Evolutionary conservation across 1,140 invertebrate species (phyloP).

Genomic region (Planococcus citri): DNA sequence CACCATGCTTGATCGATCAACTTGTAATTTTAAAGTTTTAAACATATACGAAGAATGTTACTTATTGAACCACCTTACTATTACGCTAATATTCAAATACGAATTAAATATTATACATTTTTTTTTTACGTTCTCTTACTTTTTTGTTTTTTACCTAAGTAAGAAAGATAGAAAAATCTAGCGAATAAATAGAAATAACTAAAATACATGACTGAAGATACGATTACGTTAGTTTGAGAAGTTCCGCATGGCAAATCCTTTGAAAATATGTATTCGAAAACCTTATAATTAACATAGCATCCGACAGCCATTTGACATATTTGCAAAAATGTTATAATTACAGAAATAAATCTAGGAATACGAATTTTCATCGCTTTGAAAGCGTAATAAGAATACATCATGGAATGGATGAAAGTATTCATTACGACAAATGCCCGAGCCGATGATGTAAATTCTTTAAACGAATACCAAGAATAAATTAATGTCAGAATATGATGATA

Average conservation of each 20-base stretch:
- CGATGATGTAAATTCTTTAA: constrained; percentile 90
- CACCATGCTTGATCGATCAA: too few relatives aligned
- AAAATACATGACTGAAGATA: constrained; percentile 88
- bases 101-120: too few relatives aligned
- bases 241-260: constrained; percentile 63
- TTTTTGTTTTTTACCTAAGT: constrained; percentile 39
- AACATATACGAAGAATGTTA: too few relatives aligned
- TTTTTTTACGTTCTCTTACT: too few relatives aligned
- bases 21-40: too few relatives aligned
- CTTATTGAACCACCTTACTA: too few relatives aligned
- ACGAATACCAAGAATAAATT: constrained; percentile 94
- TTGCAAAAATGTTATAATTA: constrained; percentile 86
- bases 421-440: constrained; percentile 98
- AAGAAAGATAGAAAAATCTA: constrained; percentile 78
- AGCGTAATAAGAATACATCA: constrained; percentile 97
- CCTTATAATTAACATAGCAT: constrained; percentile 78
- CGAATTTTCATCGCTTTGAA: constrained; percentile 74
- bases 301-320: constrained; percentile 92
- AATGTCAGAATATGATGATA: constrained; percentile 82
- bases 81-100: too few relatives aligned
- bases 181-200: constrained; percentile 85
- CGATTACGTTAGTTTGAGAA: constrained; percentile 70
- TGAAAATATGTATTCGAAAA: constrained; percentile 56
- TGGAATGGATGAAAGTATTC: constrained; percentile 94
- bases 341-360: constrained; percentile 73